Conservation (phyloP, 2,113 vertebrate genomes). For the Ranitomeya variabilis region DNA sequence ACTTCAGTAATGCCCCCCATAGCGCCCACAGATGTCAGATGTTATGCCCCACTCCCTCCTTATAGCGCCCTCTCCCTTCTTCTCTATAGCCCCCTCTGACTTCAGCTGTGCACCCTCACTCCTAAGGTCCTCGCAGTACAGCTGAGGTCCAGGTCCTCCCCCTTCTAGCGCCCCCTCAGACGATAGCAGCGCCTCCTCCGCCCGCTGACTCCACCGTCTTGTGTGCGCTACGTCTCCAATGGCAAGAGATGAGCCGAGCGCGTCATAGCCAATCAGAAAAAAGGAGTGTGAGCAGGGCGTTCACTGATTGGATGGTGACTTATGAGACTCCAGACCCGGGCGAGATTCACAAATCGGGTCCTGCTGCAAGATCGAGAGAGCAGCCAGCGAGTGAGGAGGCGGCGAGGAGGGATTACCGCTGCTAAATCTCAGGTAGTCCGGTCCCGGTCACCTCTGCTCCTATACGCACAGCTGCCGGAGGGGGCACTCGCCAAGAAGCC, state of each 20-base stretch:
- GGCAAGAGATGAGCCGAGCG: slow-evolving; percentile 68
- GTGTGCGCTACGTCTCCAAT: slow-evolving; percentile 49
- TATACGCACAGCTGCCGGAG: background rate
- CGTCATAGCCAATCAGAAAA: slow-evolving; percentile 71
- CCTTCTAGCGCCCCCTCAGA: background rate
- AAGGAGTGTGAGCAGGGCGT: slow-evolving; percentile 69
- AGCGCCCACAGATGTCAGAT: too few species aligned
- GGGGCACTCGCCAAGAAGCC: too few species aligned
- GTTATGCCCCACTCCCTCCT: too few species aligned
- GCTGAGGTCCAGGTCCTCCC: background rate
- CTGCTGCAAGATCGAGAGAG: background rate
- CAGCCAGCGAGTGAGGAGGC: background rate
- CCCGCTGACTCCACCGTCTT: slow-evolving; percentile 35
- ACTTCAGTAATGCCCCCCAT: too few species aligned
- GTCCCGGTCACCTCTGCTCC: background rate
- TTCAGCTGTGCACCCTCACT: background rate
- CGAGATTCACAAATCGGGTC: background rate
- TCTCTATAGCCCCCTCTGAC: too few species aligned
- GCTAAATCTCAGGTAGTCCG: background rate
- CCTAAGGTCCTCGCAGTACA: background rate
- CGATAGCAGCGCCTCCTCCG: background rate
- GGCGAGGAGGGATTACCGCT: slow-evolving; percentile 21
- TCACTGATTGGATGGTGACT: slow-evolving; percentile 22
- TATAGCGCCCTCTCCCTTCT: too few species aligned
- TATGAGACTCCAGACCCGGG: slow-evolving; percentile 17